A percentile compares a stretch with the other conserved stretches of the same genome.
Evolutionary conservation across 2,113 vertebrate species (phyloP).

Genomic region (Hirundichthys speculiger): DNA sequence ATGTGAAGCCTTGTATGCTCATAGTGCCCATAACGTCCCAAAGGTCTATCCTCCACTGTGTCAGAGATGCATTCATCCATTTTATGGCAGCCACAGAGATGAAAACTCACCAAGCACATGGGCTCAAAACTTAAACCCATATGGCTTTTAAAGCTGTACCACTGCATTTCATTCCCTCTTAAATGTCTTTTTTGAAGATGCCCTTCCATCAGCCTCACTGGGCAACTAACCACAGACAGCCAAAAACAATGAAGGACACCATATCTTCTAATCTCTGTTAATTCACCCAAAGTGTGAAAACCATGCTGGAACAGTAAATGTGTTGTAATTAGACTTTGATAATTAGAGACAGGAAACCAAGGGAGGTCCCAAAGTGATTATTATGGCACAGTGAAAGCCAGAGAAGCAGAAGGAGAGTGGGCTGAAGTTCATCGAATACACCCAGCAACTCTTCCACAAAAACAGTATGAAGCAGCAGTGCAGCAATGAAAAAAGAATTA

Average conservation of each 20-base stretch:
- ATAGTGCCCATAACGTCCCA: conserved; percentile 5
- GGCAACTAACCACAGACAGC: conserved; percentile 31
- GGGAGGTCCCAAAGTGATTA: conserved; percentile 63
- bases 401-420: conserved; percentile 71
- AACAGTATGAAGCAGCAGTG: conserved; percentile 19
- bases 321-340: conserved; percentile 73
- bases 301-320: conserved; percentile 57
- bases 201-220: conserved; percentile 8
- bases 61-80: conserved; percentile 6
- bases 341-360: conserved; percentile 67
- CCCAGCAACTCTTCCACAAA: conserved; percentile 33
- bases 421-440: conserved; percentile 52
- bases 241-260: conserved; percentile 53
- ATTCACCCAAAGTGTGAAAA: conserved; percentile 65
- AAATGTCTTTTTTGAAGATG: conserved; percentile 9
- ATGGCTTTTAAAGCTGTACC: too few species aligned
- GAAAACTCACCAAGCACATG: neutral
- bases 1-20: conserved; percentile 6
- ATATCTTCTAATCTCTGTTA: conserved; percentile 66
- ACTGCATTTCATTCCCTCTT: too few species aligned
- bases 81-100: neutral
- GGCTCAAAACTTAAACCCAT: neutral
- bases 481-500: neutral
- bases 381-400: conserved; percentile 66
- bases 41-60: neutral